These are phyloP conservation scores for Watsonalla binaria DNA, from an alignment of 2,888 invertebrate genomes.

Conservation along the genomic window DNA sequence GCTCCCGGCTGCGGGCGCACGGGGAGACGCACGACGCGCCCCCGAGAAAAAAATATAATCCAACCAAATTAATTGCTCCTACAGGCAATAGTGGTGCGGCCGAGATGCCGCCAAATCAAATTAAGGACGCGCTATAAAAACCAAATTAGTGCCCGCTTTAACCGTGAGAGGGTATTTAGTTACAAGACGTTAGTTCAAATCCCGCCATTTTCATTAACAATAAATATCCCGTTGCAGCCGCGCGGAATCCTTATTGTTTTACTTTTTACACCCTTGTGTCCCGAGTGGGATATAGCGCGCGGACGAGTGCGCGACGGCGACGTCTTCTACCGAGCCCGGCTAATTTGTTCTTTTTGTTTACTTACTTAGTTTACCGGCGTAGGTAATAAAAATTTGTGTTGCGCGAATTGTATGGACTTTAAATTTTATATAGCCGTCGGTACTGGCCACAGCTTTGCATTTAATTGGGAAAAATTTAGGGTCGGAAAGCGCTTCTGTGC, in stretches of 20 bases:
- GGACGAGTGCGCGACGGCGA: constrained; percentile 62
- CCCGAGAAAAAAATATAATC: constrained; percentile 75
- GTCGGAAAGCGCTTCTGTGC: constrained; percentile 73
- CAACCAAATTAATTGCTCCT: constrained; percentile 77
- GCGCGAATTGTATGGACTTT: constrained; percentile 77
- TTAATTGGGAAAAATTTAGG: constrained; percentile 77
- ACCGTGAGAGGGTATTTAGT: constrained; percentile 79
- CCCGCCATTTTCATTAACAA: constrained; percentile 79
- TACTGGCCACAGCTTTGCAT: constrained; percentile 70
- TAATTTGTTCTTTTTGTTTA: constrained; percentile 77
- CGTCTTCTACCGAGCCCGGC: constrained; percentile 60
- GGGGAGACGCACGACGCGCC: constrained; percentile 46
- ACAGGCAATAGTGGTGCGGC: constrained; percentile 74
- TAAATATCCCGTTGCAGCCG: constrained; percentile 77
- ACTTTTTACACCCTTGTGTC: constrained; percentile 79
- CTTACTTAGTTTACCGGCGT: constrained; percentile 66
- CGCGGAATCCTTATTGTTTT: constrained; percentile 77
- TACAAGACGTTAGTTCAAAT: constrained; percentile 80
- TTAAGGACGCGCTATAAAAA: constrained; percentile 79
- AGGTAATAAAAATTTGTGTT: constrained; percentile 77
- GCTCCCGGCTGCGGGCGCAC: constrained; percentile 15
- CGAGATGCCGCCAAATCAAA: constrained; percentile 79
- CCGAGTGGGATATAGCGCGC: constrained; percentile 56
- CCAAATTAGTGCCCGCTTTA: constrained; percentile 80
- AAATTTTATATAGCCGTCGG: constrained; percentile 74